Percentiles rank a stretch among this genome's conserved stretches.
These are phyloP conservation scores for Gasterosteus aculeatus DNA, from an alignment of 2,113 vertebrate genomes.

Conservation along the genomic window DNA sequence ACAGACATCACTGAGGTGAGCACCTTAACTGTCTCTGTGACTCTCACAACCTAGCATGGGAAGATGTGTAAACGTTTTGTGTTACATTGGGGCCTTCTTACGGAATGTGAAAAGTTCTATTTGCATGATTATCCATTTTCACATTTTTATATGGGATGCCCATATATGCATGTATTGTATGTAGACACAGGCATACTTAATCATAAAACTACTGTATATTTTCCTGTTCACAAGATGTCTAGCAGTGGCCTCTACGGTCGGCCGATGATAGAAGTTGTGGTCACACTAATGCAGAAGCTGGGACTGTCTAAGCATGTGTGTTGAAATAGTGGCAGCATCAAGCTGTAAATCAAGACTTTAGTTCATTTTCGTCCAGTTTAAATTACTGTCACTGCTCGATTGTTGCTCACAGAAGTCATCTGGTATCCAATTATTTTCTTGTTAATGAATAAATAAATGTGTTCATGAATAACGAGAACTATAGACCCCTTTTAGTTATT, in stretches of 20 bases:
- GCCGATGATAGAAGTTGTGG: constrained; percentile 61
- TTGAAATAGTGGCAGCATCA: constrained; percentile 62
- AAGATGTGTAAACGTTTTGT: constrained; percentile 16
- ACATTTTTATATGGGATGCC: background rate
- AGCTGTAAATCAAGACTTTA: constrained; percentile 68
- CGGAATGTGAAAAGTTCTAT: background rate
- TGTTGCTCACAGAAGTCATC: constrained; percentile 54
- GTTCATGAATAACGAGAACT: constrained; percentile 47
- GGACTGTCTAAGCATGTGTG: constrained; percentile 45
- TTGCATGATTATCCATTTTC: constrained; percentile 33
- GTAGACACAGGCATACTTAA: background rate
- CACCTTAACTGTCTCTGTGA: constrained; percentile 39
- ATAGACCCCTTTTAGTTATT: constrained; percentile 52
- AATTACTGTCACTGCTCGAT: constrained; percentile 48
- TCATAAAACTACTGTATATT: constrained; percentile 31
- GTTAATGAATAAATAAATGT: constrained; percentile 68
- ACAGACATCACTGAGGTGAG: constrained; percentile 98
- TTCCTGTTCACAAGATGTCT: constrained; percentile 37
- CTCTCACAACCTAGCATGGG: constrained; percentile 33
- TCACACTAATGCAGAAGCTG: constrained; percentile 64
- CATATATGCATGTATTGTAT: background rate
- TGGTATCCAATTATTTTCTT: constrained; percentile 65
- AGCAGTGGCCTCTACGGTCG: constrained; percentile 36
- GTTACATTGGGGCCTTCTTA: background rate
- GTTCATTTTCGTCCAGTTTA: constrained; percentile 51